These are phyloP conservation scores for Boloria selene DNA, from an alignment of 2,888 invertebrate species.

Conservation along the genomic window DNA sequence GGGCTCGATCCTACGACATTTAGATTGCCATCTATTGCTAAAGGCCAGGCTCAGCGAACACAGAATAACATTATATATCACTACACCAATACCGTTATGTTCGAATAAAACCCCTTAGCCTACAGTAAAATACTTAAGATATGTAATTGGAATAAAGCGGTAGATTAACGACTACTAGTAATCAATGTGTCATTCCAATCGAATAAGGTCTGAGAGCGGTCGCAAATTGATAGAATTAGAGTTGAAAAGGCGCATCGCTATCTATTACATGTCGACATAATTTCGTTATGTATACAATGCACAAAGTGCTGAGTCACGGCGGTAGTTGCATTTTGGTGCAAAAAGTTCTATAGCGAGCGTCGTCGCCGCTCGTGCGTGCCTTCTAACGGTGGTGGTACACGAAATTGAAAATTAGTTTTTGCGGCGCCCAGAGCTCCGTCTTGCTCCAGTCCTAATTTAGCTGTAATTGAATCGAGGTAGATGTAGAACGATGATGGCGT, in stretches of 20 bases:
- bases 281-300: conserved; percentile 71
- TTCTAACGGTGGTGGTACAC: conserved; percentile 70
- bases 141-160: conserved; percentile 53
- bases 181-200: conserved; percentile 45
- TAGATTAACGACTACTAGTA: conserved; percentile 48
- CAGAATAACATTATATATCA: conserved; percentile 38
- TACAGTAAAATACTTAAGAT: conserved; percentile 56
- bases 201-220: conserved; percentile 53
- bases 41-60: conserved; percentile 50
- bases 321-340: conserved; percentile 72
- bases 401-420: conserved; percentile 71
- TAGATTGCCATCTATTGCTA: conserved; percentile 62
- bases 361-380: conserved; percentile 65
- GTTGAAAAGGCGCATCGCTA: conserved; percentile 58
- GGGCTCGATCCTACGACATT: conserved; percentile 58
- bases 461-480: conserved; percentile 64
- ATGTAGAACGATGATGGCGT: conserved; percentile 47
- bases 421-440: conserved; percentile 56
- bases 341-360: conserved; percentile 61
- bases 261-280: conserved; percentile 63
- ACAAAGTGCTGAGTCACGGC: conserved; percentile 65
- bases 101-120: conserved; percentile 58
- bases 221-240: conserved; percentile 61
- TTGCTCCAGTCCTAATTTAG: conserved; percentile 63
- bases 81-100: conserved; percentile 50